Evolutionary conservation across 2,888 invertebrate genomes (phyloP), one percentile per base, ranked within the genome.

Genomic region (Calameuta pallipes): DNA sequence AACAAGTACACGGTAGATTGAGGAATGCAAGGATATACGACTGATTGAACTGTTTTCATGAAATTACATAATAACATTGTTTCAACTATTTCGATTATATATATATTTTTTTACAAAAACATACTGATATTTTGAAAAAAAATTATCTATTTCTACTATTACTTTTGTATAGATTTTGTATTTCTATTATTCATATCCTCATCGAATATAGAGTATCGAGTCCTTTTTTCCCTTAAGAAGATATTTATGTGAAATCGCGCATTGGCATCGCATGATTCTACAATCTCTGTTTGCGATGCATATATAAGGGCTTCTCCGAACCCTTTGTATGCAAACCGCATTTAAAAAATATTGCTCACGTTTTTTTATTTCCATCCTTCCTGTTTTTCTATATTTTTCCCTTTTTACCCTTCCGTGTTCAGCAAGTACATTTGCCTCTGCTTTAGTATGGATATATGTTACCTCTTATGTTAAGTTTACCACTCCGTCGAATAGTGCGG

Each of bases 321-420:
- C 56, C 23, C 56, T 23, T 37, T 2, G 30, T 75, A 41, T 33
- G 69, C 35, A 37, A 69, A 56, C 71, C 69, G 78, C 78, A 41
- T 81, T 80, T 83, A 71, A 79, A 84, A 80, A 76, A 74, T 79
- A 84, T 84, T 76, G 83, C 76, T 34, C 75, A 70, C 33, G 75
- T 80, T 77, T 80, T 80, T 80, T 83, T 78, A 75, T 80, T 34
- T 31, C 36, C 33, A 41, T 12, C 71, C 56, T 30, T 11, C 4
- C 78, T 37, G 75, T 76, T 77, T 80, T 78, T 76, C 78, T 31
- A 23, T 9, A 23, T 23, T 56, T 56, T 56, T 56, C 1, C 6
- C 15, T 15, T 41, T 56, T 56, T 56, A 9, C 9, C 56, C 6
- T 23, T 56, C 9, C 23, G 23, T 9, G 23, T 56, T 56, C 56